Base-by-base conservation (phyloP, 2,113 vertebrate genomes). In the Larimichthys crocea region DNA sequence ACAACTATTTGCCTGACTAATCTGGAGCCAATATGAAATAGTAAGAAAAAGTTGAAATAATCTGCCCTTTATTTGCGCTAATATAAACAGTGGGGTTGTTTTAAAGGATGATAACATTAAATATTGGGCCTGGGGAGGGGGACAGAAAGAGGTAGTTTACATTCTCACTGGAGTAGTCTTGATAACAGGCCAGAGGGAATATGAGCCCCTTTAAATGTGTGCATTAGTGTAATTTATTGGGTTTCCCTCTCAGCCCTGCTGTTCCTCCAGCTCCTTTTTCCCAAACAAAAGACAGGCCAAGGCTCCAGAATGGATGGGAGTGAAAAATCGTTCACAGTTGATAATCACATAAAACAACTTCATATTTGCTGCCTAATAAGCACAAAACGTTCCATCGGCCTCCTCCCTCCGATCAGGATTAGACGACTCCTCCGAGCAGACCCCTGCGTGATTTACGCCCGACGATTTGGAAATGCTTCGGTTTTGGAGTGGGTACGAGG, bases 341-440 rank as follows among this genome's bases (percentile, higher is more conserved):
- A 96, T 97, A 96, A 97, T 97, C 90, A 92, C 96, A 96, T 96
- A 97, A 98, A 97, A 97, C 94, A 93, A 93, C 92, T 93, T 92
- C 95, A 94, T 96, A 97, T 98, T 97, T 97, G 97, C 96, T 94
- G 96, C 96, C 96, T 98, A 96, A 97, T 97, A 97, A 98, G 96
- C 95, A 95, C 95, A 95, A 96, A 96, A 96, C 93, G 95, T 97
- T 98, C 96, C 95, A 95, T 93, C 94, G 94, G 94, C 95, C 96
- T 95, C 97, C 96, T 96, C 96, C 97, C 95, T 88, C 90, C 93
- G 94, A 97, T 96, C 96, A 95, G 94, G 95, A 96, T 93, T 96
- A 95, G 95, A 96, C 93, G 95, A 95, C 96, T 97, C 96, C 94
- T 95, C 94, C 90, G 90, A 95, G 86, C 95, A 94, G 95, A 95